Evolutionary conservation across 2,888 invertebrate genomes (phyloP).

Genomic region (Synanthedon myopaeformis): DNA sequence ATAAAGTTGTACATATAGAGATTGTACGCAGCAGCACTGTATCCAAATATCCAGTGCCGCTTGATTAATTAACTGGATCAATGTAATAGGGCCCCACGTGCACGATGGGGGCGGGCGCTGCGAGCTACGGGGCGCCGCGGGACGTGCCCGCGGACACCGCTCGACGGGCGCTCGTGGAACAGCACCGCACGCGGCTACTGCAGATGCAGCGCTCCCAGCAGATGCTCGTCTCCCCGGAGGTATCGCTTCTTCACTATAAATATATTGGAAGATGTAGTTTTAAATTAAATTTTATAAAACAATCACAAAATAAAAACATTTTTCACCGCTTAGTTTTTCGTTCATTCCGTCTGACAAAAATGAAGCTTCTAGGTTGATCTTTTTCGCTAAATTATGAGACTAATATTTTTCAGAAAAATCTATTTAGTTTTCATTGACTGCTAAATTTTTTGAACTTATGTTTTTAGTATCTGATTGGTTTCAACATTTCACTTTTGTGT

Average conservation of each 20-base stretch:
- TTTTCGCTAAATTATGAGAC: no score
- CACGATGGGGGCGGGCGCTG: conserved; percentile 8
- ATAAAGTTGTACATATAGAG: no score
- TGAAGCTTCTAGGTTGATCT: no score
- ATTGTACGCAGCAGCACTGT: background rate
- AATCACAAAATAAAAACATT: no score
- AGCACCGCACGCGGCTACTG: conserved; percentile 75
- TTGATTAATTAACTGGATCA: no score
- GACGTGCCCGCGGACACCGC: conserved; percentile 25
- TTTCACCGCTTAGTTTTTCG: no score
- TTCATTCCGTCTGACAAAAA: no score
- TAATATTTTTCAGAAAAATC: no score
- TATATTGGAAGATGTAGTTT: no score
- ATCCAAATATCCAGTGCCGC: background rate
- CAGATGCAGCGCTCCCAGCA: conserved; percentile 86
- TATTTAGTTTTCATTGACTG: no score
- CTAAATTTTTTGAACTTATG: no score
- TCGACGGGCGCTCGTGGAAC: conserved; percentile 66
- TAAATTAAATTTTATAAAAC: no score
- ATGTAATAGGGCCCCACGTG: background rate
- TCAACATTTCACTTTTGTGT: background rate
- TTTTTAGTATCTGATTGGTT: background rate
- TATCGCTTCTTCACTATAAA: conserved; percentile 6
- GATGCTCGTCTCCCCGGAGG: conserved; percentile 75
- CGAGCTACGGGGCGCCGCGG: conserved; percentile 15